Evolutionary conservation across 2,888 invertebrate genomes (phyloP).

Genomic region (Rhamnusium bicolor): DNA sequence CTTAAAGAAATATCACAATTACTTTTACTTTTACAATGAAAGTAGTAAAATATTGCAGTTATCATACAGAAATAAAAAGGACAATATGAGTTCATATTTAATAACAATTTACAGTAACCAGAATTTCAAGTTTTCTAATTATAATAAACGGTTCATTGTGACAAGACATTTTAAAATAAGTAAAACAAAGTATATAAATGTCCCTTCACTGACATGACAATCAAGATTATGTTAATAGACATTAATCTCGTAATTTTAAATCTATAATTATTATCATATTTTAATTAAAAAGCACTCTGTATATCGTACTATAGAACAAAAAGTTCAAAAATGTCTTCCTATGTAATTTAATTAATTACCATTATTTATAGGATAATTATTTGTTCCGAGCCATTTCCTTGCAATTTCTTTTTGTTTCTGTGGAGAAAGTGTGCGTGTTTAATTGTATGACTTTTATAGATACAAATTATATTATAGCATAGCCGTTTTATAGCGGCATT

Average conservation of each 20-base stretch:
- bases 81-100: no score
- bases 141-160: neutral
- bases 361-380: conserved; percentile 23
- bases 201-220: neutral
- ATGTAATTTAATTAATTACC: conserved; percentile 23
- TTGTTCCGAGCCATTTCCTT: conserved; percentile 40
- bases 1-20: neutral
- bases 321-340: conserved; percentile 22
- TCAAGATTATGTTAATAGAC: conserved; percentile 1
- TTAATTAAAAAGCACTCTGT: conserved; percentile 18
- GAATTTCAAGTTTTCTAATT: neutral
- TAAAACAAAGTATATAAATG: neutral
- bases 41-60: neutral
- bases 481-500: neutral
- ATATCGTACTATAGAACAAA: neutral
- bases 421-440: conserved; percentile 38
- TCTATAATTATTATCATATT: conserved; percentile 20
- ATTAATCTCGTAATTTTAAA: neutral
- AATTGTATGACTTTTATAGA: conserved; percentile 17
- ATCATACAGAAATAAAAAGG: neutral
- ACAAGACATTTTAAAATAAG: neutral
- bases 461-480: conserved; percentile 6
- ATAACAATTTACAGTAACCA: neutral
- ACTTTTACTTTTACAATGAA: neutral
- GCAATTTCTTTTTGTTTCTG: conserved; percentile 38